Conservation (phyloP, 2,888 invertebrate genomes). For the Helicoverpa assulta region DNA sequence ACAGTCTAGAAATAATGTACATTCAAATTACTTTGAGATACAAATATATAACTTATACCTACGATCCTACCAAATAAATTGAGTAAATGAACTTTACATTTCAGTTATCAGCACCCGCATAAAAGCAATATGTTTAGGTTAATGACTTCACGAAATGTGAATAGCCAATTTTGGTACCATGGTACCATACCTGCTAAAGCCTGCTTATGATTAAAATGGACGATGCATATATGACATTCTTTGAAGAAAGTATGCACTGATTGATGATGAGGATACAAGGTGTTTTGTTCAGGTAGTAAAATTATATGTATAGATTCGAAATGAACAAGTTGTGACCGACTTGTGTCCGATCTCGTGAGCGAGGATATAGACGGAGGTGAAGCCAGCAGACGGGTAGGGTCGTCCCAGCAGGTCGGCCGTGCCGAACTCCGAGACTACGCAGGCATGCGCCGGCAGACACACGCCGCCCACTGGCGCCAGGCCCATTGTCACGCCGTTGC, state of each 20-base stretch:
- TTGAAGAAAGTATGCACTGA: neutral
- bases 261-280: neutral
- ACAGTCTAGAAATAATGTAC: too few relatives aligned
- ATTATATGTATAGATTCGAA: neutral
- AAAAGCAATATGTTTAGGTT: neutral
- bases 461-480: conserved; percentile 95
- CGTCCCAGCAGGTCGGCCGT: conserved; percentile 93
- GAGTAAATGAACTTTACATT: neutral
- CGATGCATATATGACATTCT: neutral
- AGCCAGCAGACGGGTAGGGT: conserved; percentile 95
- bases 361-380: conserved; percentile 95
- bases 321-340: conserved; percentile 85
- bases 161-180: neutral
- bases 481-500: conserved; percentile 94
- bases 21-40: too few relatives aligned
- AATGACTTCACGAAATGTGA: conserved; percentile 10
- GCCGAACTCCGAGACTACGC: conserved; percentile 95
- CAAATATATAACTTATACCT: too few relatives aligned
- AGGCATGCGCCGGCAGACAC: conserved; percentile 93
- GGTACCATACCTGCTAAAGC: neutral
- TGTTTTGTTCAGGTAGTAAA: neutral
- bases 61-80: too few relatives aligned
- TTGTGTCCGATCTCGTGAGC: conserved; percentile 96
- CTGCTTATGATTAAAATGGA: neutral
- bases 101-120: neutral